phyloP scores from a whole-genome alignment of 2,797 vertebrate genomes.

The Megaceryle alcyon region DNA sequence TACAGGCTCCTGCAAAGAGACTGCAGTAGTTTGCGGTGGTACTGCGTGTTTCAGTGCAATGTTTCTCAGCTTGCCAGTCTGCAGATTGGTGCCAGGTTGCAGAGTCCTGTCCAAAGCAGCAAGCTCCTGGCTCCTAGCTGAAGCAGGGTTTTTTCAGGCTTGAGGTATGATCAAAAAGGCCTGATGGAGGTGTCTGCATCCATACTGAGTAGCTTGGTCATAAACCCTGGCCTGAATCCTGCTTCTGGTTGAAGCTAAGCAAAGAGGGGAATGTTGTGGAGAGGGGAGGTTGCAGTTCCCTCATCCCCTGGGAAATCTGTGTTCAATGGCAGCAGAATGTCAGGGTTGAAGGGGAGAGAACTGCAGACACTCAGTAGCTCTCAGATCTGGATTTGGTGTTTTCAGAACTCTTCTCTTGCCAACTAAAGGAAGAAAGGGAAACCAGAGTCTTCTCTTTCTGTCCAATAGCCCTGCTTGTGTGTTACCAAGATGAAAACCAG shows the following conservation, averaged over 20 bases:
- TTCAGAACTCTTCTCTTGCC: neutral
- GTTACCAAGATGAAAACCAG: neutral
- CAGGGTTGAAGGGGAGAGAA: neutral
- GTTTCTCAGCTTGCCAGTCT: constrained; percentile 56
- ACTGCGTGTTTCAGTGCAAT: constrained; percentile 1
- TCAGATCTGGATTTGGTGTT: neutral
- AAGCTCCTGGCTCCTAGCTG: constrained; percentile 37
- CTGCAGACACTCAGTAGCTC: neutral
- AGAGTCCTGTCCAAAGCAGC: constrained; percentile 53
- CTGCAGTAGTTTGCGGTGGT: constrained; percentile 51
- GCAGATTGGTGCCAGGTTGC: constrained; percentile 54
- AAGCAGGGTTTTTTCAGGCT: constrained; percentile 15
- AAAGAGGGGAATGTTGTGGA: neutral
- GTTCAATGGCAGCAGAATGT: neutral
- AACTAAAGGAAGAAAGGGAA: neutral
- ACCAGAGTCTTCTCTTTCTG: neutral
- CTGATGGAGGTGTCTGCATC: neutral
- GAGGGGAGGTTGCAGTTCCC: neutral
- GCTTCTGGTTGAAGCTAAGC: neutral
- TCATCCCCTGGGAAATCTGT: neutral
- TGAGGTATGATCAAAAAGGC: neutral
- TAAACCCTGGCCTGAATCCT: neutral
- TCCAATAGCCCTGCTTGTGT: neutral
- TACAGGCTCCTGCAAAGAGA: constrained; percentile 51
- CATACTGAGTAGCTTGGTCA: neutral